Conservation (phyloP, 2,888 invertebrate species). For the Prosapia bicincta region DNA sequence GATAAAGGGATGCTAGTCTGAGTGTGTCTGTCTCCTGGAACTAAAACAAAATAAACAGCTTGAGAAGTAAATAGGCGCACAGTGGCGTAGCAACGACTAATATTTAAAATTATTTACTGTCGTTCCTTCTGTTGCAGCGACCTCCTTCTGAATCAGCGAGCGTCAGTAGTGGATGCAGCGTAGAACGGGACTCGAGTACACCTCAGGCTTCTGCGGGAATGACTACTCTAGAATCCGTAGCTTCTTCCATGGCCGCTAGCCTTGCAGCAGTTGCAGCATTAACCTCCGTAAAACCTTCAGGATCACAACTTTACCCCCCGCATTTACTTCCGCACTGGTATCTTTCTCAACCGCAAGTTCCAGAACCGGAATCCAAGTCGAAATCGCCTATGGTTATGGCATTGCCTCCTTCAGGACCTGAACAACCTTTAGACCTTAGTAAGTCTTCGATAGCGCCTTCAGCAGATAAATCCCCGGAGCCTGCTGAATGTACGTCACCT, state of each 20-base stretch:
- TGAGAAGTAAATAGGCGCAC: no score
- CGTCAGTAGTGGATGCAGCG: constrained; percentile 47
- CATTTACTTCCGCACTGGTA: constrained; percentile 44
- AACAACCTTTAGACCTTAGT: constrained; percentile 84
- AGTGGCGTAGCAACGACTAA: no score
- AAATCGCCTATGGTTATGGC: constrained; percentile 45
- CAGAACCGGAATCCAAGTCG: constrained; percentile 30
- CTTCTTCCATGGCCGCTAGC: constrained; percentile 59
- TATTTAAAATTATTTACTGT: no score
- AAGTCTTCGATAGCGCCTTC: constrained; percentile 56
- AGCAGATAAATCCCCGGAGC: constrained; percentile 28
- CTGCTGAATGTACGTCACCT: constrained; percentile 34
- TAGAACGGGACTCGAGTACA: constrained; percentile 56
- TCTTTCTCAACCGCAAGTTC: constrained; percentile 31
- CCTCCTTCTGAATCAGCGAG: constrained; percentile 23
- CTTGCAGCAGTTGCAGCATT: constrained; percentile 64
- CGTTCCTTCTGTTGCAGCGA: constrained; percentile 25
- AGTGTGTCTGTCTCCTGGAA: no score
- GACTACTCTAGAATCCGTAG: constrained; percentile 42
- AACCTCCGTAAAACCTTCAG: constrained; percentile 48
- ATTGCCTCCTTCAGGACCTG: constrained; percentile 50
- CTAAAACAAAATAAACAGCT: no score
- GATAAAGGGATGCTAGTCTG: no score
- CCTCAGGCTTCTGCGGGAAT: constrained; percentile 43
- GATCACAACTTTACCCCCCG: constrained; percentile 45